Conservation (phyloP, 2,113 vertebrate genomes). For the Peromyscus leucopus region DNA sequence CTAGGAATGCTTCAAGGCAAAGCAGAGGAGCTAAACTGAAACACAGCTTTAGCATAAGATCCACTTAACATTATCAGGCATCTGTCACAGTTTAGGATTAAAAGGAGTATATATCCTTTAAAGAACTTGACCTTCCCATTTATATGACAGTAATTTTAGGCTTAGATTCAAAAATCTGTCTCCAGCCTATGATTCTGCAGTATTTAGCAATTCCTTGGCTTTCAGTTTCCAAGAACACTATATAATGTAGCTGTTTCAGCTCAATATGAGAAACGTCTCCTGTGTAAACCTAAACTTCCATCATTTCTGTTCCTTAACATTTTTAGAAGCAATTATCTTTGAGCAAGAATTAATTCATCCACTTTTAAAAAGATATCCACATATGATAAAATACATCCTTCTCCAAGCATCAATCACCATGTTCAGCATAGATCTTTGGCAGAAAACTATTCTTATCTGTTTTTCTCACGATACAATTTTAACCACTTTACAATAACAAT, state of each 20-base stretch:
- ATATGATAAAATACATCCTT: not conserved
- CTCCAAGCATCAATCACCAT: not conserved
- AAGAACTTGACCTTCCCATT: constrained; percentile 78
- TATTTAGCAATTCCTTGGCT: constrained; percentile 60
- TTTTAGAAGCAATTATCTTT: constrained; percentile 72
- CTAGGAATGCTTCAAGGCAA: constrained; percentile 66
- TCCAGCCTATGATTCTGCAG: constrained; percentile 44
- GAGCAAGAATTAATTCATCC: constrained; percentile 32
- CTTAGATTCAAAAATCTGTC: constrained; percentile 69
- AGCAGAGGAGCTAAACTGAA: constrained; percentile 67
- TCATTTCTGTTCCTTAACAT: constrained; percentile 54
- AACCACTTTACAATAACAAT: not conserved
- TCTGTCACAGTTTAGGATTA: constrained; percentile 53
- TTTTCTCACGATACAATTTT: not conserved
- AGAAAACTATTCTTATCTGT: not conserved
- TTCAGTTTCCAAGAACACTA: constrained; percentile 14
- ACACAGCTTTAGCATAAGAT: constrained; percentile 60
- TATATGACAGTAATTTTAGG: constrained; percentile 70
- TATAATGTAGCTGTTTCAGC: constrained; percentile 55
- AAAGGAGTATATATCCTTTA: constrained; percentile 74
- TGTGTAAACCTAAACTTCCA: constrained; percentile 45
- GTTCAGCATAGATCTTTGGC: not conserved
- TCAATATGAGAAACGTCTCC: not conserved
- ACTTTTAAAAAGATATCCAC: constrained; percentile 25
- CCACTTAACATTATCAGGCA: constrained; percentile 70